These are phyloP conservation scores for Schizaphis graminum DNA, from an alignment of 2,888 invertebrate genomes.

Conservation along the genomic window DNA sequence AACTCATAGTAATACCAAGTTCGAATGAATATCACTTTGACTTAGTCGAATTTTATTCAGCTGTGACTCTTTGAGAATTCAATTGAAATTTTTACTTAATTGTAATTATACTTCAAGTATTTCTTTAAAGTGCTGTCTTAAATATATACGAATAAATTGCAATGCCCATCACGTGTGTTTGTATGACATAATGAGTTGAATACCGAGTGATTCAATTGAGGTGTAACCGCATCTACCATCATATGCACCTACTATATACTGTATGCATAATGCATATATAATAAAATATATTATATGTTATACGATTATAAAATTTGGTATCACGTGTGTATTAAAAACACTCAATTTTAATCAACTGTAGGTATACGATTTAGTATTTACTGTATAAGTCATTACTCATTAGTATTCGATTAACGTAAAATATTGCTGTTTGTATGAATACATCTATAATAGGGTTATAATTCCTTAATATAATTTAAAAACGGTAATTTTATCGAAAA, in stretches of 20 bases:
- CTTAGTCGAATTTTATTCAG: neutral
- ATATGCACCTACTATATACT: no score
- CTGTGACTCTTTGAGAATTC: neutral
- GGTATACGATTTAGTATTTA: neutral
- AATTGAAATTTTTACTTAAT: no score
- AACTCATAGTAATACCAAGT: neutral
- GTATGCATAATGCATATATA: no score
- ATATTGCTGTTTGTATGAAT: neutral
- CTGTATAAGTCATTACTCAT: neutral
- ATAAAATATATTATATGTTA: neutral
- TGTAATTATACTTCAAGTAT: neutral
- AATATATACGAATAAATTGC: no score
- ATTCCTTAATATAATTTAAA: neutral
- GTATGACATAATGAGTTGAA: no score
- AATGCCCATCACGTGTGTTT: no score
- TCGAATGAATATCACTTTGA: neutral
- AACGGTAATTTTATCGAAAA: neutral
- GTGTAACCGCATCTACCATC: no score
- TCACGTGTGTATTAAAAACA: neutral
- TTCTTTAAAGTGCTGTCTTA: no score
- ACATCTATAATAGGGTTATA: neutral
- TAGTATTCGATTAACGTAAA: slow-evolving; percentile 1
- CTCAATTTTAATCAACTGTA: neutral
- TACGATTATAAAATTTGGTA: neutral
- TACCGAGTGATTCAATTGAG: no score